Percentiles rank a stretch among this genome's conserved stretches.
These are phyloP conservation scores for Aphodius sticticus DNA, from an alignment of 2,888 invertebrate species.

Conservation along the genomic window DNA sequence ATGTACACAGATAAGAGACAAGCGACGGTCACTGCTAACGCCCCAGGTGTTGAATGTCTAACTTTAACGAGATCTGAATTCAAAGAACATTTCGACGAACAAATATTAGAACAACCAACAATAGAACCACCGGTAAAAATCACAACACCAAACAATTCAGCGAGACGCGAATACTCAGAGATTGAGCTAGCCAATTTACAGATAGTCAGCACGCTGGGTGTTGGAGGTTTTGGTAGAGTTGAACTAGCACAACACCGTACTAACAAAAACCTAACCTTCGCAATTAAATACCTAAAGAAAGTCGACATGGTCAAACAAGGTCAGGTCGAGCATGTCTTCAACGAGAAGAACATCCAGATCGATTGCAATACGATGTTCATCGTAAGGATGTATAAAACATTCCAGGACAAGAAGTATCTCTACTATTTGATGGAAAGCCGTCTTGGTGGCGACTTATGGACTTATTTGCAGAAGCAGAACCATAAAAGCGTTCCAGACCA, in stretches of 20 bases:
- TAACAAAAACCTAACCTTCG: conserved; percentile 70
- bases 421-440: conserved; percentile 96
- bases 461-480: conserved; percentile 83
- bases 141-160: conserved; percentile 20
- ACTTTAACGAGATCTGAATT: conserved; percentile 84
- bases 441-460: conserved; percentile 95
- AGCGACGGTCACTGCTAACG: conserved; percentile 89
- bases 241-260: conserved; percentile 74
- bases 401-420: conserved; percentile 89
- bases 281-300: conserved; percentile 89
- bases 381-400: conserved; percentile 85
- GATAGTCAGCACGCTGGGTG: conserved; percentile 85
- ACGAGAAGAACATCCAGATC: conserved; percentile 87
- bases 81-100: conserved; percentile 82
- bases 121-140: conserved; percentile 29
- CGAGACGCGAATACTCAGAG: conserved; percentile 65
- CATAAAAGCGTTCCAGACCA: conserved; percentile 79
- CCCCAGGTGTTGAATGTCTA: conserved; percentile 81
- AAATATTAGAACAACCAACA: conserved; percentile 55
- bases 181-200: conserved; percentile 82
- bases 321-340: conserved; percentile 88
- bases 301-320: conserved; percentile 87
- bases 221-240: conserved; percentile 92
- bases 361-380: conserved; percentile 78
- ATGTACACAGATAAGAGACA: conserved; percentile 88